Evolutionary conservation across 2,888 invertebrate genomes (phyloP).

Genomic region (Athalia rosae): DNA sequence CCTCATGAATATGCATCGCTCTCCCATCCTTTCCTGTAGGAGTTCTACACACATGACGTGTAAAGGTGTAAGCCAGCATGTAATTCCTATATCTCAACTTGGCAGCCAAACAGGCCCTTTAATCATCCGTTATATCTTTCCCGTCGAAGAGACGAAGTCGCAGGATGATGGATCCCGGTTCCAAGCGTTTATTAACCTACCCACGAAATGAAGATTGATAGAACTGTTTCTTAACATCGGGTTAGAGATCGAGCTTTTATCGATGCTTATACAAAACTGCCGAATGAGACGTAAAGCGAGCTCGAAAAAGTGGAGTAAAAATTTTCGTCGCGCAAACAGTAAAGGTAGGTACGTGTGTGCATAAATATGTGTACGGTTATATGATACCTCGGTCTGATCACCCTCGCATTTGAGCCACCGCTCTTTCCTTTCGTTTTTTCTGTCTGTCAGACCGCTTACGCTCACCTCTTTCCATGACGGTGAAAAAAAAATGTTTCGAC

Average conservation of each 20-base stretch:
- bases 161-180: slow-evolving; percentile 32
- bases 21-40: background rate
- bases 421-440: background rate
- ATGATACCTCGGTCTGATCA: background rate
- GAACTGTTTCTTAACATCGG: slow-evolving; percentile 3
- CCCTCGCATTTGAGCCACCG: background rate
- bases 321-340: slow-evolving; percentile 35
- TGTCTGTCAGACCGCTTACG: background rate
- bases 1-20: slow-evolving; percentile 22
- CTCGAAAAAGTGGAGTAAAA: slow-evolving; percentile 20
- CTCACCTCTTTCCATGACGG: background rate
- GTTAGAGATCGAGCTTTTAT: slow-evolving; percentile 18
- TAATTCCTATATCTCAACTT: too few species aligned
- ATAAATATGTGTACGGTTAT: background rate
- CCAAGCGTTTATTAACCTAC: slow-evolving; percentile 30
- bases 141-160: background rate
- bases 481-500: slow-evolving; percentile 18
- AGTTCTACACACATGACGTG: background rate
- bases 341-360: background rate
- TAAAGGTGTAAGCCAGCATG: background rate
- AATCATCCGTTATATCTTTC: slow-evolving; percentile 27
- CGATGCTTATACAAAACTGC: slow-evolving; percentile 34
- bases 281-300: slow-evolving; percentile 12
- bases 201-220: slow-evolving; percentile 41
- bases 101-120: background rate